Conservation (phyloP, 2,113 vertebrate genomes). For the Pedionomus torquatus region DNA sequence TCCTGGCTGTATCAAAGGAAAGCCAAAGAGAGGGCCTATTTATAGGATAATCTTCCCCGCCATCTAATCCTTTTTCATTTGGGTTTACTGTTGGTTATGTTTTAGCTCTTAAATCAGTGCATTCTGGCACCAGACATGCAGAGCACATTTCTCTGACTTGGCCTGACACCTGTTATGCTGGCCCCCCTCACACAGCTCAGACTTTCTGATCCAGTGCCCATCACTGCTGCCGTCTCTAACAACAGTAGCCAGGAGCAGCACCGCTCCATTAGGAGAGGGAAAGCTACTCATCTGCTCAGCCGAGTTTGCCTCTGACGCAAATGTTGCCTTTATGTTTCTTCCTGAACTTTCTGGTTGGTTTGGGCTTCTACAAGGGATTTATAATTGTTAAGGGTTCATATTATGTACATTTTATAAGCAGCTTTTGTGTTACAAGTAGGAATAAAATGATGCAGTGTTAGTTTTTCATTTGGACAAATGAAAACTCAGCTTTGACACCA, state of each 20-base stretch:
- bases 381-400: neutral
- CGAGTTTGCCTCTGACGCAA: neutral
- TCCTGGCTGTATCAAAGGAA: neutral
- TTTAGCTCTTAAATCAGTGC: neutral
- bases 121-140: neutral
- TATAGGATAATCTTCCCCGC: neutral
- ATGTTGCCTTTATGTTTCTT: neutral
- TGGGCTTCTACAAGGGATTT: neutral
- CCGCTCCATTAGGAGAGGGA: rapidly evolving
- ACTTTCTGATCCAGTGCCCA: neutral
- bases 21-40: conserved; percentile 1
- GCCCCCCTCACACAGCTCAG: neutral
- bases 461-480: neutral
- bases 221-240: rapidly evolving
- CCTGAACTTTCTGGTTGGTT: neutral
- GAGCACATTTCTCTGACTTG: neutral
- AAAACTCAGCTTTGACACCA: neutral
- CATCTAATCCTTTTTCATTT: conserved; percentile 39
- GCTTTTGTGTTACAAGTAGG: neutral
- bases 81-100: conserved; percentile 16
- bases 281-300: neutral
- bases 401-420: neutral
- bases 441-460: neutral
- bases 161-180: neutral
- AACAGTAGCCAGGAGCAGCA: neutral